Conservation (phyloP, 2,797 vertebrate species). For the Moxostoma hubbsi region DNA sequence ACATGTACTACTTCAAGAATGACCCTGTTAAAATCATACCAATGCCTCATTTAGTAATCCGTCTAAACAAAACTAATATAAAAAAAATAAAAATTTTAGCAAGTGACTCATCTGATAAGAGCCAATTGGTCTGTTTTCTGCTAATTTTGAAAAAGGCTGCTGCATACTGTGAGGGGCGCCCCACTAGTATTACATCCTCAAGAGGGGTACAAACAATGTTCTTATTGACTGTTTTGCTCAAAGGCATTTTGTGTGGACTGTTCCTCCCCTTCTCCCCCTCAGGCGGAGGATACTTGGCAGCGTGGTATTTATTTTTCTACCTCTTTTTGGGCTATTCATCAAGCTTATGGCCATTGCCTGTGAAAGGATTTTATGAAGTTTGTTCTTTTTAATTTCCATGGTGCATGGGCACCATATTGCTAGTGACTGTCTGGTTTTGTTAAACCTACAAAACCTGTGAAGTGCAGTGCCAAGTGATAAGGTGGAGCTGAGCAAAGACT, state of each 20-base stretch:
- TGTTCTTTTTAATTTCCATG: slow-evolving; percentile 64
- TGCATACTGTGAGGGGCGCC: slow-evolving; percentile 54
- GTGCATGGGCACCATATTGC: slow-evolving; percentile 58
- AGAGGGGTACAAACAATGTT: slow-evolving; percentile 60
- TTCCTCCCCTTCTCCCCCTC: slow-evolving; percentile 32
- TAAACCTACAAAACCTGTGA: slow-evolving; percentile 52
- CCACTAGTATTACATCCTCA: slow-evolving; percentile 63
- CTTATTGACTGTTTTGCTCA: slow-evolving; percentile 61
- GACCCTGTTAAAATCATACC: slow-evolving; percentile 12
- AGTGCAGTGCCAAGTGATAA: slow-evolving; percentile 56
- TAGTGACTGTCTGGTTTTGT: slow-evolving; percentile 54
- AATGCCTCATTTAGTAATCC: slow-evolving; percentile 3
- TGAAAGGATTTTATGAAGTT: slow-evolving; percentile 64
- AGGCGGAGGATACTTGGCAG: slow-evolving; percentile 55
- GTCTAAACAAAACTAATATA: neutral
- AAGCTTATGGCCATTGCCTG: slow-evolving; percentile 57
- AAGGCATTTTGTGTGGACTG: slow-evolving; percentile 59
- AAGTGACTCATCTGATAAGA: slow-evolving; percentile 35
- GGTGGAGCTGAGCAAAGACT: slow-evolving; percentile 46
- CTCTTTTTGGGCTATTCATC: slow-evolving; percentile 56
- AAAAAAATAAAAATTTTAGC: neutral
- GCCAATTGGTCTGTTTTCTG: slow-evolving; percentile 44
- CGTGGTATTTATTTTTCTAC: slow-evolving; percentile 58
- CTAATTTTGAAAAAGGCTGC: slow-evolving; percentile 48
- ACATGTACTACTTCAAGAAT: neutral